Base-by-base conservation (phyloP, 1,140 invertebrate species). In the Cardiocondyla obscurior region DNA sequence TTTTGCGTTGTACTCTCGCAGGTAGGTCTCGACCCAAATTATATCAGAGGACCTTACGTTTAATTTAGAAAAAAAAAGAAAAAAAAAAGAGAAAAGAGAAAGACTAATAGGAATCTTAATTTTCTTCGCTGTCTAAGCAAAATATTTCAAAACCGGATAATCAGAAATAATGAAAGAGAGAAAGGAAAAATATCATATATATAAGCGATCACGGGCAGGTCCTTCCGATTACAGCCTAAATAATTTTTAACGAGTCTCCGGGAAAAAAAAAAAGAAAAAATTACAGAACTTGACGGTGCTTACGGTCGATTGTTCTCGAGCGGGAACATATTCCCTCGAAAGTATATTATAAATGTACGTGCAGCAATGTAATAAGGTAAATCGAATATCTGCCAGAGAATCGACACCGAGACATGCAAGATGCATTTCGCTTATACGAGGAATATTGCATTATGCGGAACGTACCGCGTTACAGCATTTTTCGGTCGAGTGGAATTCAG, bases 381-480 rank as follows among this genome's bases (percentile, higher is more conserved):
- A 72, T 81, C 79, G 51, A 72, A 81, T 81, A 57, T 81, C 51
- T 51, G 53, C 8, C 81, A 33, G 51, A 39, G 39, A 70, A 73
- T 81, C 77, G 77, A 64, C 77, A 81, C 62, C 74, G 74, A 79
- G 46, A 65, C 74, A 79, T 69, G 74, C 74, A 79, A 79, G 74
- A 79, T 79, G 74, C 62, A 79, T 79, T 42, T 79, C 46, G 74
- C 46, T 79, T 79, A 69, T 79, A 79, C 62, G 74, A 53, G 65
- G 74, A 79, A 79, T 79, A 79, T 79, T 69, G 62, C 74, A 79
- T 79, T 79, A 79, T 79, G 67, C 65, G 65, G 67, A 81, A 81
- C 39, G 67, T 81, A 57, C 51, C 39, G 53, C 67, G 77, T 81
- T 81, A 73, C 77, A 81, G 51, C 51, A 70, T 81, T 81, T 81